These are phyloP conservation scores for Halictus rubicundus DNA, from an alignment of 1,140 invertebrate genomes.

Conservation along the genomic window DNA sequence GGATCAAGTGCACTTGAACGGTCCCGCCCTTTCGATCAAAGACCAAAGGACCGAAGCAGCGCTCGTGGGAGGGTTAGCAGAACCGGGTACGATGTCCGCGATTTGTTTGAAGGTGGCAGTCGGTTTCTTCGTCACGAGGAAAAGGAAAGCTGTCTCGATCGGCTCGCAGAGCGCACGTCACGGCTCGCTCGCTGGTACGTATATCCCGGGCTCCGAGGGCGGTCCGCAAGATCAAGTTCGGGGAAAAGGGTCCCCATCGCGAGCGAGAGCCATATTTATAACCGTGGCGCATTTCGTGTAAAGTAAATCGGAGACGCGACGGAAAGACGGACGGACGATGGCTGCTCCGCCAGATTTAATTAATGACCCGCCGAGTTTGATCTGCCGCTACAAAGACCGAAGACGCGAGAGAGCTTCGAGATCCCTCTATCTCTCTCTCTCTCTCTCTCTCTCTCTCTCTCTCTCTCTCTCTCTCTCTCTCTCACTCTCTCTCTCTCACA, in stretches of 20 bases:
- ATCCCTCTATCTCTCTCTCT: slow-evolving; percentile 39
- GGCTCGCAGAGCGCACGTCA: background rate
- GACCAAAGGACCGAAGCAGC: too few species aligned
- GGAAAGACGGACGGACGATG: slow-evolving; percentile 67
- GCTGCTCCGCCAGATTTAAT: slow-evolving; percentile 74
- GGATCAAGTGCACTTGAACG: too few species aligned
- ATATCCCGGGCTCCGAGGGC: slow-evolving; percentile 55
- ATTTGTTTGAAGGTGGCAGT: background rate
- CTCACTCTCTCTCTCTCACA: background rate
- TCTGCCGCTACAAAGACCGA: slow-evolving; percentile 74
- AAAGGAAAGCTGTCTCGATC: slow-evolving; percentile 36
- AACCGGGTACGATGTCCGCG: background rate
- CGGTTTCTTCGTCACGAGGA: background rate
- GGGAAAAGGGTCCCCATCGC: slow-evolving; percentile 63
- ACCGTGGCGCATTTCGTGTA: slow-evolving; percentile 65
- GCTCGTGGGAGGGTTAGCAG: too few species aligned
- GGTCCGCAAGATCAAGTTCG: slow-evolving; percentile 64
- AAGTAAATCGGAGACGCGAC: slow-evolving; percentile 65
- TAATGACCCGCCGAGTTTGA: slow-evolving; percentile 78
- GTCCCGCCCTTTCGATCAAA: too few species aligned
- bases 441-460: background rate
- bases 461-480: slow-evolving; percentile 14
- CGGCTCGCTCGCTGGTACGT: background rate
- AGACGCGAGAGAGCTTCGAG: slow-evolving; percentile 28
- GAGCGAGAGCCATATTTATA: slow-evolving; percentile 65